These are phyloP conservation scores for Xylota sylvarum DNA, from an alignment of 2,888 invertebrate species.

Conservation along the genomic window DNA sequence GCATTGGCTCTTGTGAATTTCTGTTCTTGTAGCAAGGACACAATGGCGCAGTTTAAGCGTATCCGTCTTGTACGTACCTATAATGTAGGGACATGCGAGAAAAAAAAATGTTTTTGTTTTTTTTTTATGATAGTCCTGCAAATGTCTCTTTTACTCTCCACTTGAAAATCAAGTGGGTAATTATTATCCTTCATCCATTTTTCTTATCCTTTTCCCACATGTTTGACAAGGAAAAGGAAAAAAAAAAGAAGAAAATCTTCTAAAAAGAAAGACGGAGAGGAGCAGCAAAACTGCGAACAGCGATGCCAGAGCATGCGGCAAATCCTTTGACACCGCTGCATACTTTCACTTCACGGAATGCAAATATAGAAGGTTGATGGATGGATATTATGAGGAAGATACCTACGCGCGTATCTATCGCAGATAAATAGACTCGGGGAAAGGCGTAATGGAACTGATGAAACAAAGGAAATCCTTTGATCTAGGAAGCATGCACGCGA, in stretches of 20 bases:
- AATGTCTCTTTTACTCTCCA: constrained; percentile 57
- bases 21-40: constrained; percentile 34
- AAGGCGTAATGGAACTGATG: constrained; percentile 56
- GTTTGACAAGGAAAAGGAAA: constrained; percentile 13
- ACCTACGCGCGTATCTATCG: constrained; percentile 66
- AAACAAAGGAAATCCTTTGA: constrained; percentile 74
- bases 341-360: constrained; percentile 66
- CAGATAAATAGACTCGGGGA: constrained; percentile 54
- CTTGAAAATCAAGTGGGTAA: constrained; percentile 74
- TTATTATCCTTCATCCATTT: constrained; percentile 75
- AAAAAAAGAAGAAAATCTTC: constrained; percentile 1
- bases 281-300: constrained; percentile 17
- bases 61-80: constrained; percentile 25
- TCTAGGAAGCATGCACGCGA: constrained; percentile 60
- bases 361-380: constrained; percentile 71
- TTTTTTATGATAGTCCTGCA: constrained; percentile 54
- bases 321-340: constrained; percentile 63
- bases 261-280: constrained; percentile 1
- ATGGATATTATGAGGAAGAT: constrained; percentile 49
- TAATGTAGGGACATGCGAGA: constrained; percentile 42
- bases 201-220: constrained; percentile 40
- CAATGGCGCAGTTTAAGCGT: constrained; percentile 69
- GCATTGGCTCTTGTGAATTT: constrained; percentile 22
- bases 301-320: constrained; percentile 51
- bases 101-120: no score